Base-by-base conservation (phyloP, 1,140 invertebrate genomes). In the Lordiphosa collinella region DNA sequence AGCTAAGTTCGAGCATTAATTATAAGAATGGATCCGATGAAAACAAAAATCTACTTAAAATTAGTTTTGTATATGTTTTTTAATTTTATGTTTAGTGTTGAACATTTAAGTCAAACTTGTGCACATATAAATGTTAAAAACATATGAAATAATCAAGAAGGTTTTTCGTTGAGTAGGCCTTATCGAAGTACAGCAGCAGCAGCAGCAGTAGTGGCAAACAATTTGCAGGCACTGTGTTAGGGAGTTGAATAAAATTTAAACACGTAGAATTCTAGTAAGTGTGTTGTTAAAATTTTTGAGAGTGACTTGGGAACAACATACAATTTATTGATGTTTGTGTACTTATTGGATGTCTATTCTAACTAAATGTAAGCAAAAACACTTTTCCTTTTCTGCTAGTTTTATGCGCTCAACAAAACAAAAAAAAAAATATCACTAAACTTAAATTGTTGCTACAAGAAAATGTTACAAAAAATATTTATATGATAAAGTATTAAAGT, bases 61-160 rank as follows among this genome's bases (percentile, higher is more conserved):
- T 66, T 78, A 84, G 78, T 84, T 84, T 84, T 84, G 72, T 84
- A 84, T 80, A 76, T 82, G 73, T 68, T 84, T 84, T 85, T 79
- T 66, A 73, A 29, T 44, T 44, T 8, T 44, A 44, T 44, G 25
- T 44, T 73, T 79, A 73, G 79, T 78, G 63, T 78, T 68, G 63
- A 76, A 78, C 57, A 69, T 34, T 85, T 78, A 84, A 84, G 79
- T 84, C 78, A 84, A 76, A 84, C 78, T 73, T 82, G 78, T 82
- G 78, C 76, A 82, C 76, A 82, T 82, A 80, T 82, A 80, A 80
- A 76, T 80, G 76, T 80, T 80, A 43, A 76, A 82, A 82, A 82
- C 66, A 76, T 84, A 60, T 29, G 25, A 60, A 36, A 32, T 22
- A 53, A 47, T 50, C 47, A 47, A 50, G 62, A 57, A 66, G 44